Evolutionary conservation across 2,797 vertebrate species (phyloP).

Genomic region (Masticophis lateralis): DNA sequence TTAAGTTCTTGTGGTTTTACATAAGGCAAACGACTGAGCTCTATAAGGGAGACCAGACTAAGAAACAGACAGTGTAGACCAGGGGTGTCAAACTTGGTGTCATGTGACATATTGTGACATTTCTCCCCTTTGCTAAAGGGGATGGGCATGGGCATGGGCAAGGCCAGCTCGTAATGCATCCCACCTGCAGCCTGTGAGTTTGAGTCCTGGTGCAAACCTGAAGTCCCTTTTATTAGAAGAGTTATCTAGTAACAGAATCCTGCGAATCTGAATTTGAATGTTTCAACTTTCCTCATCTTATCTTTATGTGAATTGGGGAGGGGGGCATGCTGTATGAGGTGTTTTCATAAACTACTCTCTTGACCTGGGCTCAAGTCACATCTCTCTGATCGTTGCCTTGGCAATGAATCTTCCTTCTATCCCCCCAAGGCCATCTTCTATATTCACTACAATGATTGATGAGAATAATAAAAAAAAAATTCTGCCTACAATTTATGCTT

Average conservation of each 20-base stretch:
- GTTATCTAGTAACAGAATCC: neutral
- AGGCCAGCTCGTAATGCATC: no score
- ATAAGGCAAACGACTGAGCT: neutral
- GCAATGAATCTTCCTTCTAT: neutral
- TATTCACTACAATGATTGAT: neutral
- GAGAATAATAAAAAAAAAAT: neutral
- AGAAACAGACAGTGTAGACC: neutral
- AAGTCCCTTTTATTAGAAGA: neutral
- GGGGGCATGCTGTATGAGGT: neutral
- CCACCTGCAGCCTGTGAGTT: no score
- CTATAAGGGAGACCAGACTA: neutral
- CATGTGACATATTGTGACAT: no score
- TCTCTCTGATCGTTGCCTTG: neutral
- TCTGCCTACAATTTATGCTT: conserved; percentile 15
- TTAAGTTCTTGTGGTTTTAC: neutral
- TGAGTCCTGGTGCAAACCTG: neutral
- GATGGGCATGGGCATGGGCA: no score
- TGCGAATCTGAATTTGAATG: neutral
- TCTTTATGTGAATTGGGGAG: neutral
- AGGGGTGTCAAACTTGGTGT: no score
- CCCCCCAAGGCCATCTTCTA: neutral
- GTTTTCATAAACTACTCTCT: neutral
- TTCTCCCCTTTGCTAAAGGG: no score
- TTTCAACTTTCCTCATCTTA: neutral
- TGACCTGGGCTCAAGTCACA: neutral